Base-by-base conservation (phyloP, 2,797 vertebrate genomes). In the Morus bassanus region DNA sequence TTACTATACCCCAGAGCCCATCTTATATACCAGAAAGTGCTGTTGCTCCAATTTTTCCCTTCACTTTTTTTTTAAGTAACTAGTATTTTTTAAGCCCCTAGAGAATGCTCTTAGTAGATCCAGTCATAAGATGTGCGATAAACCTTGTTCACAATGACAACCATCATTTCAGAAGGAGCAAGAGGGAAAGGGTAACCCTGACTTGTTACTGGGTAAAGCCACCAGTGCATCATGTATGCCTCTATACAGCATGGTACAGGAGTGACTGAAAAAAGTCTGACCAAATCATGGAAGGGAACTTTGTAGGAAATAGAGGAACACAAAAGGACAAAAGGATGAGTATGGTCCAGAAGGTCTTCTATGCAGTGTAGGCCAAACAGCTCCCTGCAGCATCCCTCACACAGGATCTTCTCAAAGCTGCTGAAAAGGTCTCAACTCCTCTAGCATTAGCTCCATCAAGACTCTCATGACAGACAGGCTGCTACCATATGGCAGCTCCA, bases 141-240 rank as follows among this genome's bases (percentile, higher is more conserved):
- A 92, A 45, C 16, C 10, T 31, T 0, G 0, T 23, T 77, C 28
- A 25, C 22, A 77, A 10, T 10, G 19, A 46, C 13, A 74, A 57
- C 4, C 35, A 67, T 18, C 10, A 28, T 37, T 65, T 60, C 60
- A 92, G 69, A 77, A 59, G 39, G 18, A 80, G 51, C 51, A 59
- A 50, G 43, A 86, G 17, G 31, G 27, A 53, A 35, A 7, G 30
- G 3, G 4, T 8, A 53, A 28, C 11, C 25, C 63, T 10, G 22
- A 46, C 18, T 5, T 45, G 5, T 51, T 65, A 22, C 17, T 51
- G 33, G 27, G 11, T 25, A 27, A 79, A 83, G 46, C 7, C 73
- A 61, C 4, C 43, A 73, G 19, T 7, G 6, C 22, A 72, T 30
- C 17, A 9, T 4, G 1, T 48, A 21, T 5, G 28, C 2, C 0